phyloP scores from a whole-genome alignment of 2,797 vertebrate genomes.

The Phyllotis vaccarum region DNA sequence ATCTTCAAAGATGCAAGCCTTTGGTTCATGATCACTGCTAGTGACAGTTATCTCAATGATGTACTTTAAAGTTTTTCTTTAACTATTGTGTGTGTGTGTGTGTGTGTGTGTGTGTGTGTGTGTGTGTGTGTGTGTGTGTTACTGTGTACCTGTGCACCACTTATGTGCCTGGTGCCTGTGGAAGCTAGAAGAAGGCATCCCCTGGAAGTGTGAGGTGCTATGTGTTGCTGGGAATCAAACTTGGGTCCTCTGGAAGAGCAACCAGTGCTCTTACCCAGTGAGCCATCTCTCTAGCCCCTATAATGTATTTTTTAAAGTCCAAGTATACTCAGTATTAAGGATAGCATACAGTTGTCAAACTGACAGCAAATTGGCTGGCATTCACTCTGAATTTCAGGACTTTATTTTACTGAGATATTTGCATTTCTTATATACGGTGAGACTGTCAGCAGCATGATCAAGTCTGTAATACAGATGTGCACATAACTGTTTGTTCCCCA shows the following conservation, averaged over 20 bases:
- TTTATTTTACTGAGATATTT: constrained; percentile 51
- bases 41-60: constrained; percentile 22
- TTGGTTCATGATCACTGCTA: constrained; percentile 3
- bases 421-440: constrained; percentile 22
- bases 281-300: background rate
- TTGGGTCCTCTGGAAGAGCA: background rate
- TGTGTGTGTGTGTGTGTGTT: too few relatives aligned
- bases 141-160: background rate
- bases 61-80: background rate
- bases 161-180: background rate
- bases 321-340: constrained; percentile 10
- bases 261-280: background rate
- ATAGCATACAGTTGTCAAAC: constrained; percentile 18
- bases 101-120: too few relatives aligned
- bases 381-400: background rate
- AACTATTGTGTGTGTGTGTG: background rate
- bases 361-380: background rate
- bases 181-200: background rate
- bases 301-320: background rate
- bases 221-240: background rate
- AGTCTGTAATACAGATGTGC: background rate
- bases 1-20: background rate
- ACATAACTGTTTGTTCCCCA: background rate
- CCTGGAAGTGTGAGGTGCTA: background rate
- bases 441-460: background rate